Evolutionary conservation across 1,140 invertebrate species (phyloP), one percentile per base, ranked within the genome.

Genomic region (Euwallacea similis): DNA sequence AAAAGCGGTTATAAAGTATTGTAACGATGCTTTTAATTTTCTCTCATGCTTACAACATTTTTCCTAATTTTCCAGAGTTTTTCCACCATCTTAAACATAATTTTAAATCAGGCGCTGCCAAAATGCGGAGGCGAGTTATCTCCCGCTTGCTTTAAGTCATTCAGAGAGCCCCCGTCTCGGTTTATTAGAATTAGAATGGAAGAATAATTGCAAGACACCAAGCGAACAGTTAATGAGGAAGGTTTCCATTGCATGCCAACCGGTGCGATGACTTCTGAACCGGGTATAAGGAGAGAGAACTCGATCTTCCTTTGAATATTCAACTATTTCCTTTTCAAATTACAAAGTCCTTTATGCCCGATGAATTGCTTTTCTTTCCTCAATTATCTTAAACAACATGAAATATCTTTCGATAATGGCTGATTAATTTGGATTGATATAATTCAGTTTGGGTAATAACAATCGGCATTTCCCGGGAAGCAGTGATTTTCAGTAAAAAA

Each of bases 181-280:
- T 50, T 50, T 50, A 50, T 50, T 50, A 50, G 46, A 50, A 50
- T 50, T 10, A 13, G 9, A 50, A 50, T 50, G 46, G 46, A 50
- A 2, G 46, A 50, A 13, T 50, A 50, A 50, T 50, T 50, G 46
- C 46, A 7, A 50, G 46, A 50, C 46, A 50, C 46, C 46, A 10
- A 13, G 2, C 9, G 46, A 50, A 50, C 46, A 13, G 46, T 50
- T 50, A 50, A 50, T 50, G 46, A 46, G 44, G 46, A 50, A 6
- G 46, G 2, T 50, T 50, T 50, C 46, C 46, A 50, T 50, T 10
- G 9, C 46, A 13, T 13, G 46, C 46, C 46, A 50, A 4, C 46
- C 9, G 13, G 6, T 50, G 46, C 9, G 46, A 50, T 11, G 13
- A 6, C 6, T 50, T 50, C 13, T 50, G 6, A 50, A 50, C 46